These are phyloP conservation scores for Eilema griseolum DNA, from an alignment of 2,888 invertebrate species.

Conservation along the genomic window DNA sequence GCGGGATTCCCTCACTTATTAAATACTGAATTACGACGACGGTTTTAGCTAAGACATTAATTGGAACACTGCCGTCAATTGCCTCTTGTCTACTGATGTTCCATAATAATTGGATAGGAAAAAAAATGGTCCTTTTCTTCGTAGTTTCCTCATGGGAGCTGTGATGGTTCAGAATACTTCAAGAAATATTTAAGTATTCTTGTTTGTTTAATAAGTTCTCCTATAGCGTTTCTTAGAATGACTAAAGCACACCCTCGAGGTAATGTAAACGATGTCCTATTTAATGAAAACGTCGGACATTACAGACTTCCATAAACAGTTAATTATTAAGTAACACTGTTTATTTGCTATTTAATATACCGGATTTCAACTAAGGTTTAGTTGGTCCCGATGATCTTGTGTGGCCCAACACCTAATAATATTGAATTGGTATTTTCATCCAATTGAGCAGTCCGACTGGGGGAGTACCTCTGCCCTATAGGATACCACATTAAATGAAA, in stretches of 20 bases:
- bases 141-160: not conserved
- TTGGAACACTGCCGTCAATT: constrained; percentile 27
- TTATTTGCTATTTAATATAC: no score
- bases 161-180: not conserved
- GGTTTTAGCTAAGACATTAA: constrained; percentile 31
- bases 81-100: constrained; percentile 4
- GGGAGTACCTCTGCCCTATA: no score
- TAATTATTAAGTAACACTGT: no score
- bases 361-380: no score
- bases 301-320: no score
- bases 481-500: no score
- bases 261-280: not conserved
- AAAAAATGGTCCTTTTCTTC: not conserved
- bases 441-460: no score
- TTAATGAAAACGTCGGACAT: not conserved
- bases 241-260: not conserved
- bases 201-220: not conserved
- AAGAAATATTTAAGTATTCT: not conserved
- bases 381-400: no score
- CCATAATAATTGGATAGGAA: not conserved
- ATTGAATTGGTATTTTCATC: no score
- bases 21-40: constrained; percentile 33
- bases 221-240: not conserved
- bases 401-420: no score
- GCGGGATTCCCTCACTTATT: constrained; percentile 50